Base-by-base conservation (phyloP, 1,140 invertebrate species). In the Harlomillsia oculata region DNA sequence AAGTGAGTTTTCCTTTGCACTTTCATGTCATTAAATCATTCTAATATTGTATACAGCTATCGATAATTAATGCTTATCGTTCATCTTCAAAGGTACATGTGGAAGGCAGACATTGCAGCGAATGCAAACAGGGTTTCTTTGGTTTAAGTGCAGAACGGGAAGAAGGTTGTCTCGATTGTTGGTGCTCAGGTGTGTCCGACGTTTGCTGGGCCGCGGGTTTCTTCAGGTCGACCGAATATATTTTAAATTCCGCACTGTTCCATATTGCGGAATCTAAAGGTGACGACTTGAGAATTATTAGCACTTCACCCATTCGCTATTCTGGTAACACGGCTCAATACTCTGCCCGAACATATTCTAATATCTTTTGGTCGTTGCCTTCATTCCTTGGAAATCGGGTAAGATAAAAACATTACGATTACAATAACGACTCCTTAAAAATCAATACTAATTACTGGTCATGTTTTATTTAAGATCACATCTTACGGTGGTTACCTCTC, bases 101-200 rank as follows among this genome's bases (percentile, higher is more conserved):
- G 2, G 78, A 79, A 62, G 91, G 90, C 1, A 75, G 78, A 56
- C 77, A 79, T 5, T 94, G 91, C 73, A 82, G 89, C 40, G 72
- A 73, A 14, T 99, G 95, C 70, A 84, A 84, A 49, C 64, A 77
- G 0, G 93, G 93, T 1, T 84, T 82, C 71, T 97, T 87, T 70
- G 83, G 86, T 32, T 73, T 98, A 45, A 78, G 80, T 30, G 72
- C 70, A 16, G 75, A 80, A 0, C 85, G 94, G 69, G 73, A 80
- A 1, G 77, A 83, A 16, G 95, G 94, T 3, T 99, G 95, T 69
- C 71, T 80, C 1, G 70, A 79, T 8, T 98, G 95, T 72, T 94
- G 86, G 74, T 98, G 48, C 20, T 50, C 48, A 16, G 48, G 48
- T 14, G 32, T 50, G n/a, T 21, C 48, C 2, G 20, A 50, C 13